Conservation (phyloP, 2,113 vertebrate species). For the Polypterus bichir region DNA sequence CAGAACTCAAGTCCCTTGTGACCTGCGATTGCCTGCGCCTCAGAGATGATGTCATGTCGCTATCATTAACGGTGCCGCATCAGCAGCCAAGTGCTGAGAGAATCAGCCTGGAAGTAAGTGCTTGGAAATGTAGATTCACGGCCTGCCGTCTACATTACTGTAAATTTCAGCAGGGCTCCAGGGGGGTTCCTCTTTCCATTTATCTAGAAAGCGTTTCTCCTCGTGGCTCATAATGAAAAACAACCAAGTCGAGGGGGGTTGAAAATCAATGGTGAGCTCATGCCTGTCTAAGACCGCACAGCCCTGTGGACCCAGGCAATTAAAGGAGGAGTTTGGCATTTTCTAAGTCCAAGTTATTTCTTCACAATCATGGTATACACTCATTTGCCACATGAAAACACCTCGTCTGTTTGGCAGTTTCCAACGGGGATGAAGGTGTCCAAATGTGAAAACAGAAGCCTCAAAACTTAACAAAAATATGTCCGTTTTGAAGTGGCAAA, state of each 20-base stretch:
- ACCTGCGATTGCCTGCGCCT: not conserved
- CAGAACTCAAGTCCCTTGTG: too few relatives aligned
- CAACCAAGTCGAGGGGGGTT: too few relatives aligned
- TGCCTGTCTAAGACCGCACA: not conserved
- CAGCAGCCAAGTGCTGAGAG: not conserved
- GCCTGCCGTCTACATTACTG: not conserved
- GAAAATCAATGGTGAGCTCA: conserved; percentile 1
- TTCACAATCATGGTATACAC: too few relatives aligned
- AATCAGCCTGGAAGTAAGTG: not conserved
- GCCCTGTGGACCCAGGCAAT: too few relatives aligned
- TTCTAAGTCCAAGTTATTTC: too few relatives aligned
- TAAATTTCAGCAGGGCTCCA: not conserved
- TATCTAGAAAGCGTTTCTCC: not conserved
- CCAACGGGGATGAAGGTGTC: too few relatives aligned
- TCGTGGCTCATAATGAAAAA: not conserved
- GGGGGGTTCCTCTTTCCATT: not conserved
- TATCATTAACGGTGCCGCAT: not conserved
- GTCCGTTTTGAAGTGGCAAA: too few relatives aligned
- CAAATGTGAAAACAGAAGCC: too few relatives aligned
- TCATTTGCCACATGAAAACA: too few relatives aligned
- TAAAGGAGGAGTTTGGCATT: too few relatives aligned
- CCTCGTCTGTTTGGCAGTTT: too few relatives aligned
- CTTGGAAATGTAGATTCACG: not conserved
- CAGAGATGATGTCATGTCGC: conserved; percentile 1
- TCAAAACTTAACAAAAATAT: too few relatives aligned